A percentile compares a stretch with the other conserved stretches of the same genome.
Conservation (phyloP, 2,888 invertebrate genomes). For the Hypselothyrea guttata region DNA sequence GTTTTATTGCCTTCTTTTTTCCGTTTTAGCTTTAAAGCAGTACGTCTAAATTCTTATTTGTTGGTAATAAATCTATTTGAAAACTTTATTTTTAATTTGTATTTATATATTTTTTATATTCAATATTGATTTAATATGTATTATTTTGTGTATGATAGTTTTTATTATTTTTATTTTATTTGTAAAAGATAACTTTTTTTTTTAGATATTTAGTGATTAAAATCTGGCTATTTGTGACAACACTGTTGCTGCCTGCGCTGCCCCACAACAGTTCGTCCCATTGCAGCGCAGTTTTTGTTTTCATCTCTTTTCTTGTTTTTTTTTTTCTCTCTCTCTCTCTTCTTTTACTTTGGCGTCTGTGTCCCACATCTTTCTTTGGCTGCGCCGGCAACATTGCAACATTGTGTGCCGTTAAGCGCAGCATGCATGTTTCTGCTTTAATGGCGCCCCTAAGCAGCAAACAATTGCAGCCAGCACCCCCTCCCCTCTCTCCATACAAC, state of each 20-base stretch:
- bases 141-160: no score
- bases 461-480: constrained; percentile 29
- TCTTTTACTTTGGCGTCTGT: constrained; percentile 41
- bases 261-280: neutral
- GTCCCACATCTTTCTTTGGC: constrained; percentile 54
- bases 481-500: neutral
- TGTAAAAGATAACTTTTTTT: no score
- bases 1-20: no score
- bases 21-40: no score
- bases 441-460: constrained; percentile 48
- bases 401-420: constrained; percentile 50
- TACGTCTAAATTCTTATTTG: no score
- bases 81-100: no score
- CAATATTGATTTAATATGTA: no score
- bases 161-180: no score
- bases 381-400: constrained; percentile 30
- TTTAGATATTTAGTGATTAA: no score
- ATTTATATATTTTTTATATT: no score
- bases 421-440: constrained; percentile 49
- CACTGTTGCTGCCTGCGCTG: neutral
- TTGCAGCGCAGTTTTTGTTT: neutral
- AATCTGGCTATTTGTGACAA: no score
- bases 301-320: neutral
- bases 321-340: constrained; percentile 7
- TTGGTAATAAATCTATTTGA: no score